These are phyloP conservation scores for Tenualosa thibaudeaui DNA, from an alignment of 2,797 vertebrate species.

Conservation along the genomic window DNA sequence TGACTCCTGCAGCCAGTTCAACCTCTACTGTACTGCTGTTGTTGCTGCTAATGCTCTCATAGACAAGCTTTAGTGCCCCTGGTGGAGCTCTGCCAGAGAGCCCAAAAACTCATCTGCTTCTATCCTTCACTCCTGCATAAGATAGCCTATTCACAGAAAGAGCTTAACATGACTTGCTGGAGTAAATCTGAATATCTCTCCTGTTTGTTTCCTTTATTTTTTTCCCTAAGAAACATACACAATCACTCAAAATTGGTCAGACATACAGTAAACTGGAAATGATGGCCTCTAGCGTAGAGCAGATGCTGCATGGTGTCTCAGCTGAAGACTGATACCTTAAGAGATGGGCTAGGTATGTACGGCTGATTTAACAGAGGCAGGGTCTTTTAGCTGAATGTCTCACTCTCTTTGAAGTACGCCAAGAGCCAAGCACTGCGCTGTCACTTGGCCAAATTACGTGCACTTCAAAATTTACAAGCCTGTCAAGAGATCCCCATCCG, in stretches of 20 bases:
- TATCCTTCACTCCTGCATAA: neutral
- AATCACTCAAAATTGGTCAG: neutral
- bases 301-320: neutral
- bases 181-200: neutral
- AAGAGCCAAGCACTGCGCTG: conserved; percentile 38
- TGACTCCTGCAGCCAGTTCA: conserved; percentile 54
- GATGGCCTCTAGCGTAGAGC: neutral
- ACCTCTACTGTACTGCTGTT: neutral
- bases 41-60: neutral
- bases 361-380: conserved; percentile 52
- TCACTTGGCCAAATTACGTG: conserved; percentile 59
- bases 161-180: neutral
- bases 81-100: conserved; percentile 46
- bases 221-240: neutral
- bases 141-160: neutral
- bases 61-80: conserved; percentile 29
- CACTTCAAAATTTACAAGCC: conserved; percentile 60
- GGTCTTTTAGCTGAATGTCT: conserved; percentile 58
- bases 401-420: conserved; percentile 34
- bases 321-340: neutral
- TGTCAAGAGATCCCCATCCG: conserved; percentile 59
- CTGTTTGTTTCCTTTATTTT: neutral
- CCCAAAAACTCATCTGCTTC: neutral
- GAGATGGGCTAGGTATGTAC: conserved; percentile 45
- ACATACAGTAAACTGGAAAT: neutral